Evolutionary conservation across 2,888 invertebrate species (phyloP), one percentile per base, ranked within the genome.

Genomic region (Callosobruchus maculatus): DNA sequence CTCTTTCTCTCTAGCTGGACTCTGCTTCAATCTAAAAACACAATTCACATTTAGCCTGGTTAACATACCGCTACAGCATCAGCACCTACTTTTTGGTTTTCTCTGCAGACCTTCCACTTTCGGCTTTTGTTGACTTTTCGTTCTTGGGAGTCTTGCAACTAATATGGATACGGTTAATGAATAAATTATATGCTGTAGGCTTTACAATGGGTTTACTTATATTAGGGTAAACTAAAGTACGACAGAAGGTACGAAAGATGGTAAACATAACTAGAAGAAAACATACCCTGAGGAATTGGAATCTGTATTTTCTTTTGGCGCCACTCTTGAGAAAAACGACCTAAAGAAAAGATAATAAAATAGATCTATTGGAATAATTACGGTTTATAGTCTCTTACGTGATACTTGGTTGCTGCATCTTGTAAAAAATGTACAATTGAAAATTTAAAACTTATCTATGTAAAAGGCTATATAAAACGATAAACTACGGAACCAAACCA

Each of bases 291-390:
- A 49, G 1, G 49, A 49, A 75, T 26, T 71, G 72, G 21, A 70
- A 3, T 49, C 7, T 0, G 20, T 31, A 21, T 78, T 78, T 76
- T 77, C 77, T 74, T 79, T 81, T 21, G 81, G 74, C 20, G 83
- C 79, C 21, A 83, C 77, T 81, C 82, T 85, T 70, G 83, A 82
- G 78, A 88, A 89, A 78, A 88, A 88, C 49, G 88, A 88, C 72
- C 88, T 88, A 77, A 31, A 78, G 80, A 20, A 0, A 18, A 49
- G 13, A 49, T 13, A 49, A 7, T 49, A 13, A 1, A 49, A 49
- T 49, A 49, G 3, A 7, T 49, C 49, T 49, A 18, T 49, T 1
- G 4, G 18, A 49, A 49, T 1, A 0, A 5, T 13, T 13, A n/a
- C 18, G 13, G 18, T 49, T 7, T 1, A 13, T 49, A 18, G 13